Evolutionary conservation across 1,140 invertebrate genomes (phyloP).

Genomic region (Geopemphigus sp.): DNA sequence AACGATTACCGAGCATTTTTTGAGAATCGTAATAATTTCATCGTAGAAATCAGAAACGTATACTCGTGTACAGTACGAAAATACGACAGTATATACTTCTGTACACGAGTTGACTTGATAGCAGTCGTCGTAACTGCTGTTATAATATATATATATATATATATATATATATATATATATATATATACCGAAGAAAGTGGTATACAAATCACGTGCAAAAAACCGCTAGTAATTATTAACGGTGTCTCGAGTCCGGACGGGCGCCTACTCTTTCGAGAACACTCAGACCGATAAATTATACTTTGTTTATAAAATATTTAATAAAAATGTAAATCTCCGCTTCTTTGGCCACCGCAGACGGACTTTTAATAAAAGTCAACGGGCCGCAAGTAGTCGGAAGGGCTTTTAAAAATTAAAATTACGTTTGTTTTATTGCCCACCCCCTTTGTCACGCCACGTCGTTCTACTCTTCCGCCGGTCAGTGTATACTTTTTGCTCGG

Average conservation of each 20-base stretch:
- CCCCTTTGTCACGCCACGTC: background rate
- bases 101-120: no score
- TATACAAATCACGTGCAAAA: constrained; percentile 36
- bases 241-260: constrained; percentile 20
- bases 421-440: constrained; percentile 47
- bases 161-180: no score
- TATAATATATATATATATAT: no score
- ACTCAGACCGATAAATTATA: constrained; percentile 46
- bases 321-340: constrained; percentile 49
- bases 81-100: no score
- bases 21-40: no score
- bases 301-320: constrained; percentile 49
- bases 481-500: constrained; percentile 7
- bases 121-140: no score
- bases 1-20: no score
- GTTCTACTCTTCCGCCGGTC: background rate
- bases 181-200: no score
- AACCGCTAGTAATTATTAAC: constrained; percentile 37
- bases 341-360: constrained; percentile 42
- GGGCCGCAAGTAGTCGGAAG: constrained; percentile 16
- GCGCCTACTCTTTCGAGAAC: constrained; percentile 22
- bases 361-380: constrained; percentile 49
- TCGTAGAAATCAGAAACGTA: background rate
- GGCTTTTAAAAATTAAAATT: constrained; percentile 50
- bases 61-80: no score